These are phyloP conservation scores for Noctilio leporinus DNA, from an alignment of 2,113 vertebrate genomes.

Conservation along the genomic window DNA sequence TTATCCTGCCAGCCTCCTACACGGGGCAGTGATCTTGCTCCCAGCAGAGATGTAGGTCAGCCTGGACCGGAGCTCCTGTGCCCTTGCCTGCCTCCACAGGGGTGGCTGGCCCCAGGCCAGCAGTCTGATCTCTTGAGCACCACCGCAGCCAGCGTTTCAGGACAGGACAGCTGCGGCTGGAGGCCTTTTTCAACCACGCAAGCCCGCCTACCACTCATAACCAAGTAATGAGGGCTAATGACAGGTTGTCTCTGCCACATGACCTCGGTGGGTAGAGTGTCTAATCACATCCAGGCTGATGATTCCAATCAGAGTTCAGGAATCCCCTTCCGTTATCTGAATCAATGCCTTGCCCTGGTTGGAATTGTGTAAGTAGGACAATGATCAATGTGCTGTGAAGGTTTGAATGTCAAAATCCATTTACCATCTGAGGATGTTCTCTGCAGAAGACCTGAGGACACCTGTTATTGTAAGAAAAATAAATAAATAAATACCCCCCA, in stretches of 20 bases:
- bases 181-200: background rate
- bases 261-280: background rate
- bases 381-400: background rate
- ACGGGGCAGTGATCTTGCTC: background rate
- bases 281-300: background rate
- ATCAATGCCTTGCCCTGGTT: background rate
- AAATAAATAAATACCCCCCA: background rate
- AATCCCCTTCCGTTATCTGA: background rate
- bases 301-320: background rate
- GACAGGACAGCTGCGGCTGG: background rate
- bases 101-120: background rate
- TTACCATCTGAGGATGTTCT: background rate
- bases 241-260: background rate
- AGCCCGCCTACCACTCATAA: conserved; percentile 9
- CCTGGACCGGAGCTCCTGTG: background rate
- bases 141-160: fast-evolving
- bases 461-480: background rate
- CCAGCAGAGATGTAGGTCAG: background rate
- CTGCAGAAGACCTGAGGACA: conserved; percentile 1
- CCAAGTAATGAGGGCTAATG: background rate
- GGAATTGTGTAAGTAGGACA: background rate
- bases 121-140: fast-evolving
- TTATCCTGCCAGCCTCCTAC: background rate
- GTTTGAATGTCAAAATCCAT: background rate
- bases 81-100: too few species aligned